Conservation (phyloP, 2,888 invertebrate species). For the Rotaria socialis region DNA sequence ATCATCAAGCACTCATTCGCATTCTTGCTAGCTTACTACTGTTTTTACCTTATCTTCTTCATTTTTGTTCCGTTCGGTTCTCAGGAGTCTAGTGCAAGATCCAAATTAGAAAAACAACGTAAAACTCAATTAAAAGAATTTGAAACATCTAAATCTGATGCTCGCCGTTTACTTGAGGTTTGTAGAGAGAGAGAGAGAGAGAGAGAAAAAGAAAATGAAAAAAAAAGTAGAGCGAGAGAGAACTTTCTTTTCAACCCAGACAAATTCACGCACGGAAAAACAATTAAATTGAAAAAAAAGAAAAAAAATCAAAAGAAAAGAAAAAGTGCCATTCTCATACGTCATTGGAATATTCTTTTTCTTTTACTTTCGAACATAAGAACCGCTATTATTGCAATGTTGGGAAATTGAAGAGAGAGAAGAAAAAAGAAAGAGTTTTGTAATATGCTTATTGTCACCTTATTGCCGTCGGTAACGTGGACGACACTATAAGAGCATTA, state of each 20-base stretch:
- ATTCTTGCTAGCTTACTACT: background rate
- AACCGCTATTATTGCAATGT: background rate
- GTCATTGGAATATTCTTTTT: background rate
- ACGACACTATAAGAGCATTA: background rate
- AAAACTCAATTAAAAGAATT: conserved; percentile 36
- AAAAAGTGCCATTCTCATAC: background rate
- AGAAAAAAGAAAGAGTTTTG: background rate
- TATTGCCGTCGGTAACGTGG: background rate
- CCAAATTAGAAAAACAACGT: conserved; percentile 48
- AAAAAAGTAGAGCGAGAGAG: background rate
- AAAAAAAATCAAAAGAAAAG: background rate
- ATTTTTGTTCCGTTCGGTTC: background rate
- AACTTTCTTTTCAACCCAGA: background rate
- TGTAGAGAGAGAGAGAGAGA: background rate
- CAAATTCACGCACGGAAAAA: background rate
- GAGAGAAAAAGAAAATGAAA: background rate
- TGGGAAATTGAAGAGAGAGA: background rate
- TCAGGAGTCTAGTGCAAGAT: background rate
- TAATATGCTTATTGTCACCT: background rate
- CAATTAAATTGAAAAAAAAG: background rate
- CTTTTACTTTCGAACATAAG: background rate
- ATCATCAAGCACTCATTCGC: background rate
- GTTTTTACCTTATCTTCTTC: background rate
- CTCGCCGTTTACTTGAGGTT: background rate
- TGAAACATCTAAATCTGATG: background rate